Conservation (phyloP, 2,797 vertebrate genomes). For the Sebastes hubbsi region DNA sequence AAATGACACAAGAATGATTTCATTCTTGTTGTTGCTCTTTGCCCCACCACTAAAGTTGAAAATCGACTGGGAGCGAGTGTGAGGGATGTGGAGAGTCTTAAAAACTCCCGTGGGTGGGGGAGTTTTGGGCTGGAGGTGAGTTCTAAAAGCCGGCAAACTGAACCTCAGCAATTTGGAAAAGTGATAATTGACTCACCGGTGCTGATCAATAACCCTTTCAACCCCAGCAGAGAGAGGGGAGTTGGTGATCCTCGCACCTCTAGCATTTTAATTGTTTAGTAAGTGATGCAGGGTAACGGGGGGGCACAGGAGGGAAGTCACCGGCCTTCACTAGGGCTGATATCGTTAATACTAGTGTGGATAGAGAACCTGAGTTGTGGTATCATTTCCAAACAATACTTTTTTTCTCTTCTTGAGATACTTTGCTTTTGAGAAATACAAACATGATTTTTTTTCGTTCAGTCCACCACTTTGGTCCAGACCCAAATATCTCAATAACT, state of each 20-base stretch:
- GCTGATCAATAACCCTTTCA: conserved; percentile 51
- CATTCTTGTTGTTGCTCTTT: conserved; percentile 4
- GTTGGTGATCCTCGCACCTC: not conserved
- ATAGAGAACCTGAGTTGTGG: not conserved
- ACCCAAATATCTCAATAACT: no score
- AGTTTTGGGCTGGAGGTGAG: conserved; percentile 14
- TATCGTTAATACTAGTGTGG: not conserved
- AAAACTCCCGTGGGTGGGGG: conserved; percentile 23
- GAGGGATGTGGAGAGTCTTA: conserved; percentile 32
- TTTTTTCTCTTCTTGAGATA: not conserved
- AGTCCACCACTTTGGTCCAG: not conserved
- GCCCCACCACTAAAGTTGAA: conserved; percentile 1
- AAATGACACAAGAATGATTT: conserved; percentile 2
- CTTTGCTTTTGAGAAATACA: not conserved
- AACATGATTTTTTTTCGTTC: not conserved
- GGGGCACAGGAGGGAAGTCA: not conserved
- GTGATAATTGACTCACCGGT: conserved; percentile 51
- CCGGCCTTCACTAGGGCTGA: not conserved
- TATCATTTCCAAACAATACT: not conserved
- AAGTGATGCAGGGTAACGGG: not conserved
- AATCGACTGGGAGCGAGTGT: conserved; percentile 17
- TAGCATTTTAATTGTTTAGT: conserved; percentile 13
- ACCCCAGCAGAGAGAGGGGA: conserved; percentile 5
- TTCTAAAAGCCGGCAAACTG: conserved; percentile 29
- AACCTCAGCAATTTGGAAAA: conserved; percentile 26